These are phyloP conservation scores for Vidua chalybeata DNA, from an alignment of 2,113 vertebrate genomes.

Conservation along the genomic window DNA sequence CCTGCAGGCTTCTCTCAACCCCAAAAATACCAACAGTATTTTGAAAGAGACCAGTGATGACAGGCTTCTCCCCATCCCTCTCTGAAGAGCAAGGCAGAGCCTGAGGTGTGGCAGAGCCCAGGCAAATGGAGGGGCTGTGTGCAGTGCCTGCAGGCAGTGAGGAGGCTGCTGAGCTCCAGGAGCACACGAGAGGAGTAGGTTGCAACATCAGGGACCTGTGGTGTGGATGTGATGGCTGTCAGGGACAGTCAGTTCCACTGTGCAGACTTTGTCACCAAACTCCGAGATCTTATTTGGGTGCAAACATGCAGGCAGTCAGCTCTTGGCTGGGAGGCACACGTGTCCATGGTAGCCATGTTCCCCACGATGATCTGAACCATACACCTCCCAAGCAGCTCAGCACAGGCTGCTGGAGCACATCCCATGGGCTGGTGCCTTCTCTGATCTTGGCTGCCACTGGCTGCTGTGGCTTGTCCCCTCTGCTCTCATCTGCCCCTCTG, in stretches of 20 bases:
- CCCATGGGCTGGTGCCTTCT: background rate
- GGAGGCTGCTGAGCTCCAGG: background rate
- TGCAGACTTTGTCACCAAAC: background rate
- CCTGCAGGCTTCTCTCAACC: background rate
- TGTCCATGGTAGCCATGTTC: background rate
- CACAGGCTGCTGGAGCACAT: background rate
- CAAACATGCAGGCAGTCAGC: background rate
- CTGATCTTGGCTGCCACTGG: background rate
- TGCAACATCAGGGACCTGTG: too few species aligned
- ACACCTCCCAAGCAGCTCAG: background rate
- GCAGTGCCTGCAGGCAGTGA: background rate
- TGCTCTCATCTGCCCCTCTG: background rate
- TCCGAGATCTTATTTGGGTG: background rate
- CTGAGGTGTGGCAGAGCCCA: background rate
- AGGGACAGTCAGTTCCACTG: background rate
- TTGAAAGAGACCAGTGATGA: background rate
- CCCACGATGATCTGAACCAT: fast-evolving
- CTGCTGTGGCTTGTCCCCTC: background rate
- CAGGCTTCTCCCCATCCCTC: background rate
- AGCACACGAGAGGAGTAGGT: background rate
- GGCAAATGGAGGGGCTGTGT: fast-evolving
- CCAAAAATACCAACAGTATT: background rate
- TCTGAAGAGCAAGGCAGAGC: background rate
- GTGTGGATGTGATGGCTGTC: fast-evolving
- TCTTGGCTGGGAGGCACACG: background rate